These are phyloP conservation scores for Xanthorhoe spadicearia DNA, from an alignment of 2,888 invertebrate species.

Conservation along the genomic window DNA sequence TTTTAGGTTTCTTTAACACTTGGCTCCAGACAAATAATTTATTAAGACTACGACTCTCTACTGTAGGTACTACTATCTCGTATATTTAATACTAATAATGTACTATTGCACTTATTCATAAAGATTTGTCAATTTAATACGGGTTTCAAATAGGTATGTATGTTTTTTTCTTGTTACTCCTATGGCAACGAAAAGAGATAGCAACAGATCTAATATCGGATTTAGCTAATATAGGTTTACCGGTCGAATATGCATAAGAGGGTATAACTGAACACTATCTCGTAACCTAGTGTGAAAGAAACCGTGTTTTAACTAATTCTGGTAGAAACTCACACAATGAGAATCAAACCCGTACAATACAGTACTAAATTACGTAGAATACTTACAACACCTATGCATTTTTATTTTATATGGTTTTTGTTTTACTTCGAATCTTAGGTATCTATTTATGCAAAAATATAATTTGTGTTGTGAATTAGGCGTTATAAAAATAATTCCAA, in stretches of 20 bases:
- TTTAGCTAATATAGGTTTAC: too few species aligned
- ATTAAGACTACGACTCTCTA: too few species aligned
- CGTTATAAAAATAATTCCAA: conserved; percentile 15
- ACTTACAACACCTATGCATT: background rate
- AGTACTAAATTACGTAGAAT: background rate
- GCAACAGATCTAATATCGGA: too few species aligned
- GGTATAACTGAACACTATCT: background rate
- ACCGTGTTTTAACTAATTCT: background rate
- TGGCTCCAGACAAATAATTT: background rate
- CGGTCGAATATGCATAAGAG: too few species aligned
- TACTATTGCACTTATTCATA: too few species aligned
- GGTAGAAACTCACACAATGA: background rate
- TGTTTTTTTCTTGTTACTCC: too few species aligned
- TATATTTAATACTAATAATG: too few species aligned
- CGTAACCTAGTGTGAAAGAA: background rate
- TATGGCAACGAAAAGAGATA: too few species aligned
- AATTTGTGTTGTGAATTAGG: conserved; percentile 5
- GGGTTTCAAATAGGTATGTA: too few species aligned
- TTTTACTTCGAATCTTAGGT: conserved; percentile 9
- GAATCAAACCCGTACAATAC: background rate
- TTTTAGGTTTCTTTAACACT: background rate
- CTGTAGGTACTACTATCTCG: too few species aligned
- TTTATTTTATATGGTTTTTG: conserved; percentile 1
- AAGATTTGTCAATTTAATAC: too few species aligned
- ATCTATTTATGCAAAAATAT: conserved; percentile 22